These are phyloP conservation scores for Buathra laborator DNA, from an alignment of 2,888 invertebrate species.

Conservation along the genomic window DNA sequence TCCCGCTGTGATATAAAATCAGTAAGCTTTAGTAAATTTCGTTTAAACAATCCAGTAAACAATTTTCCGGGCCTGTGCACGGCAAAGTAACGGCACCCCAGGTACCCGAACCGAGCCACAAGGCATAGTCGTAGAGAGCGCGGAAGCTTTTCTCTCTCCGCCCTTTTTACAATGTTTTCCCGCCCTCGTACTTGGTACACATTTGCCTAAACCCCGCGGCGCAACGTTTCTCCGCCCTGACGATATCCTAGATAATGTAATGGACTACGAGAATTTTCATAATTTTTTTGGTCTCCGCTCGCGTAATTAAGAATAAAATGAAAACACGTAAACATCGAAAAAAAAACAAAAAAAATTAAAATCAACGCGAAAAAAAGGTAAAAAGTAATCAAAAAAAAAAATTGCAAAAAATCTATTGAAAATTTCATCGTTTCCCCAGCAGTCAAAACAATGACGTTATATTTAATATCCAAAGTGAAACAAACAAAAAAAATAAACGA, in stretches of 20 bases:
- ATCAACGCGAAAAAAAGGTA: not conserved
- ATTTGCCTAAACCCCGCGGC: constrained; percentile 73
- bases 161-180: constrained; percentile 53
- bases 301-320: constrained; percentile 21
- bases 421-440: not conserved
- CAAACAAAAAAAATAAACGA: not conserved
- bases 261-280: constrained; percentile 50
- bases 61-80: constrained; percentile 84
- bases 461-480: not conserved
- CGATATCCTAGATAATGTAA: constrained; percentile 55
- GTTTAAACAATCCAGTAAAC: constrained; percentile 85
- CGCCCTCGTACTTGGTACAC: constrained; percentile 70
- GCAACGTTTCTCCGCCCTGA: constrained; percentile 4
- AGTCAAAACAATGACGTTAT: constrained; percentile 39
- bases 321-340: not conserved
- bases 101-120: constrained; percentile 74
- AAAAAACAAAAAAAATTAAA: not conserved
- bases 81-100: constrained; percentile 84
- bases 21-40: constrained; percentile 85
- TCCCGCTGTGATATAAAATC: constrained; percentile 84
- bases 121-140: constrained; percentile 43
- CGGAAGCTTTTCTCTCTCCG: constrained; percentile 21
- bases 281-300: not conserved
- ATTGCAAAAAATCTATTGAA: not conserved
- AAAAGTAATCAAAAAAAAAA: not conserved